phyloP scores from a whole-genome alignment of 1,140 invertebrate species.

The Phymastichus coffea region DNA sequence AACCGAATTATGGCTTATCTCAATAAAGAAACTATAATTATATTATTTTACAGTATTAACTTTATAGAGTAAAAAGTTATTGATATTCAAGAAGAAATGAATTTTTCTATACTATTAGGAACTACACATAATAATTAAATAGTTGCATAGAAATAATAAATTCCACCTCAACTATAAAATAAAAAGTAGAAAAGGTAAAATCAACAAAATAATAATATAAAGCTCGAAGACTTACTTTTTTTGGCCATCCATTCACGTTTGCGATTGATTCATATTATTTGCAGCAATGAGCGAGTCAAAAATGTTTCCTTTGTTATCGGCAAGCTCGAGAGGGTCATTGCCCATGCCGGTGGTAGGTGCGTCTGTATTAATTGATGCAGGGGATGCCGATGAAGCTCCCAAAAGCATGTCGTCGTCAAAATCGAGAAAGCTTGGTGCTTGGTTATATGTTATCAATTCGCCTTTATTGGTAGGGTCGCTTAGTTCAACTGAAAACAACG shows the following conservation, averaged over 20 bases:
- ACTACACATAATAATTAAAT: no score
- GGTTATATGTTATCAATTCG: slow-evolving; percentile 50
- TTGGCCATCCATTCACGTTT: slow-evolving; percentile 16
- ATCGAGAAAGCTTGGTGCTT: slow-evolving; percentile 41
- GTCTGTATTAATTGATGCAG: slow-evolving; percentile 17
- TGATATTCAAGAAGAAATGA: no score
- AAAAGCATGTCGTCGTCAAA: slow-evolving; percentile 49
- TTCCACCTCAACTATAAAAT: no score
- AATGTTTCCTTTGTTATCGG: slow-evolving; percentile 42
- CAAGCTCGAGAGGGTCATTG: slow-evolving; percentile 37
- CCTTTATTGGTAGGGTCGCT: slow-evolving; percentile 37
- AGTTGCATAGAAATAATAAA: no score
- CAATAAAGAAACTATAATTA: no score
- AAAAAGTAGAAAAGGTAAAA: no score
- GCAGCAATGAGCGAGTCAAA: slow-evolving; percentile 38
- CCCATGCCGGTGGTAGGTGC: slow-evolving; percentile 25
- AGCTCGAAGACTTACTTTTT: neutral
- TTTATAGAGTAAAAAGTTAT: no score
- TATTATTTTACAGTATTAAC: no score
- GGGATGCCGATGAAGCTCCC: slow-evolving; percentile 22
- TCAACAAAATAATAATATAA: no score
- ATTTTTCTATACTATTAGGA: no score
- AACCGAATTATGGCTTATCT: no score
- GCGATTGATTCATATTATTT: slow-evolving; percentile 14
- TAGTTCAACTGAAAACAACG: slow-evolving; percentile 38